These are phyloP conservation scores for Aurelia sp. DNA, from an alignment of 30 jellyfish, hydroid and myxozoan genomes.

Conservation along the genomic window DNA sequence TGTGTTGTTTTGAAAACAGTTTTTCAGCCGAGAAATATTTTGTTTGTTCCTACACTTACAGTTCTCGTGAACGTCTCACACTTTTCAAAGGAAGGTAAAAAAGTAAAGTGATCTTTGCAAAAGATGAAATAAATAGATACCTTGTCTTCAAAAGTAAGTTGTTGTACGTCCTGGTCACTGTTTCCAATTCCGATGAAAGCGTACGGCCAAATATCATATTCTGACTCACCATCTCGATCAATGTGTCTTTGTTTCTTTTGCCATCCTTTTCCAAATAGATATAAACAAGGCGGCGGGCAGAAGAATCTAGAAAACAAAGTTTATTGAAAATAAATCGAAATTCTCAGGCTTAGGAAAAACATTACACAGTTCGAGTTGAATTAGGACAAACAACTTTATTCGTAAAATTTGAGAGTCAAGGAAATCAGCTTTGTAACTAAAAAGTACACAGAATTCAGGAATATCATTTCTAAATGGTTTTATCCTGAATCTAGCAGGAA, in stretches of 20 bases:
- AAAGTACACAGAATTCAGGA: too few species aligned
- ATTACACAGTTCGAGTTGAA: neutral
- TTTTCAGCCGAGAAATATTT: too few species aligned
- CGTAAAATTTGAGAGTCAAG: too few species aligned
- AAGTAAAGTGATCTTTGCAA: too few species aligned
- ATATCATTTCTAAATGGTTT: too few species aligned
- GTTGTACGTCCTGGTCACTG: slow-evolving; percentile 96
- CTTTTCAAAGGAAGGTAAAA: too few species aligned
- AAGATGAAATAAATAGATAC: slow-evolving; percentile 13
- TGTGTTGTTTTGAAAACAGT: too few species aligned
- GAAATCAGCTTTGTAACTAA: too few species aligned
- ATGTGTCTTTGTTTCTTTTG: slow-evolving; percentile 85
- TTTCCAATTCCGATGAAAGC: slow-evolving; percentile 94
- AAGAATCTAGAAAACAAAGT: slow-evolving; percentile 73
- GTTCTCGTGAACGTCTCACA: too few species aligned
- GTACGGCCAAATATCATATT: slow-evolving; percentile 86
- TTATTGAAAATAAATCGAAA: neutral
- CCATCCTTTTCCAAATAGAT: slow-evolving; percentile 98
- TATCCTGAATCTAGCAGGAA: too few species aligned
- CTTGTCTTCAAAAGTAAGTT: slow-evolving; percentile 95
- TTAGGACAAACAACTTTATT: too few species aligned
- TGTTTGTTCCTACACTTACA: too few species aligned
- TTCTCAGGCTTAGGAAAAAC: neutral
- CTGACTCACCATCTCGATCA: slow-evolving; percentile 86
- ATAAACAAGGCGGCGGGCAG: slow-evolving; percentile 99